A percentile compares a stretch with the other conserved stretches of the same genome.
These are phyloP conservation scores for Phycodurus eques DNA, from an alignment of 2,113 vertebrate species.

Conservation along the genomic window DNA sequence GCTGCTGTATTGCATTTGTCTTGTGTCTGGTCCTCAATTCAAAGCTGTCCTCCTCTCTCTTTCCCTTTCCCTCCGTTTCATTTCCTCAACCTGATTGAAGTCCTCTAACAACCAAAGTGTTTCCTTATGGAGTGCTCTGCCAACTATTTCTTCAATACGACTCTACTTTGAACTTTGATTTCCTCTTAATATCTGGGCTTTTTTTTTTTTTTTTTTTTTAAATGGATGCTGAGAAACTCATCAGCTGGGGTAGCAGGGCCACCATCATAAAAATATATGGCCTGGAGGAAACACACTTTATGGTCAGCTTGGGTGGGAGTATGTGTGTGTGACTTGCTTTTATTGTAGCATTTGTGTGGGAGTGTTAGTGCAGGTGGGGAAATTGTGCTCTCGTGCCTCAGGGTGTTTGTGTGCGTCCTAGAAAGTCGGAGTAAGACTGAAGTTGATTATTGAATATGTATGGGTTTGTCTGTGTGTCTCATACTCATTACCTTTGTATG, in stretches of 20 bases:
- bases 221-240: slow-evolving; percentile 63
- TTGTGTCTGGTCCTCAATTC: slow-evolving; percentile 55
- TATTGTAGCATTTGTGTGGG: slow-evolving; percentile 50
- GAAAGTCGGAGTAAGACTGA: slow-evolving; percentile 31
- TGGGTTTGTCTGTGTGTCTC: slow-evolving; percentile 43
- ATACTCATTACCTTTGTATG: slow-evolving; percentile 65
- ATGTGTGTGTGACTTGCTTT: slow-evolving; percentile 40
- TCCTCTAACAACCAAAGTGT: slow-evolving; percentile 63
- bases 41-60: slow-evolving; percentile 37
- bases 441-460: slow-evolving; percentile 52
- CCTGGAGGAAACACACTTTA: slow-evolving; percentile 60
- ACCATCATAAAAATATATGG: slow-evolving; percentile 64
- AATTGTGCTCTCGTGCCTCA: slow-evolving; percentile 39
- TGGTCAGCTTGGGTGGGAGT: slow-evolving; percentile 47
- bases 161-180: slow-evolving; percentile 69
- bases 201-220: slow-evolving; percentile 17
- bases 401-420: slow-evolving; percentile 26
- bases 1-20: slow-evolving; percentile 55
- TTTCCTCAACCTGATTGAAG: slow-evolving; percentile 66
- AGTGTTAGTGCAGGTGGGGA: slow-evolving; percentile 45
- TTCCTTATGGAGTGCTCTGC: slow-evolving; percentile 61
- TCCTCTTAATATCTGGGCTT: slow-evolving; percentile 53
- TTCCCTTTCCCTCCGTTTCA: slow-evolving; percentile 47
- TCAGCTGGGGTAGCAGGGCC: slow-evolving; percentile 58
- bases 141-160: slow-evolving; percentile 62